Percentiles rank a stretch among this genome's conserved stretches.
These are phyloP conservation scores for Cheilosia vulpina DNA, from an alignment of 2,888 invertebrate genomes.

Conservation along the genomic window DNA sequence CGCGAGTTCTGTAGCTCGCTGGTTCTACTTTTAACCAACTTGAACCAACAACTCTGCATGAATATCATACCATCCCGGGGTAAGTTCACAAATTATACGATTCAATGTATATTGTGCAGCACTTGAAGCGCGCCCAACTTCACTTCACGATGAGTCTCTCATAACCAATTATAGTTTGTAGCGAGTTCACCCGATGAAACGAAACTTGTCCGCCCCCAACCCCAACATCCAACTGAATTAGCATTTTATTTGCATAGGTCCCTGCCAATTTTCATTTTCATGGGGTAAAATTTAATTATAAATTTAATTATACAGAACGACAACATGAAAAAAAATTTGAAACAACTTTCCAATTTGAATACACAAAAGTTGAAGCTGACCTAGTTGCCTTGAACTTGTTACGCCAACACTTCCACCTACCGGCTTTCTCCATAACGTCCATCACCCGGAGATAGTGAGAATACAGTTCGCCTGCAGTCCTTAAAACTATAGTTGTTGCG, in stretches of 20 bases:
- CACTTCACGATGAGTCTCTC: neutral
- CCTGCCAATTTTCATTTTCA: constrained; percentile 63
- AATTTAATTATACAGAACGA: constrained; percentile 7
- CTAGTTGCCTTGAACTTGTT: constrained; percentile 66
- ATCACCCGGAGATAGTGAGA: neutral
- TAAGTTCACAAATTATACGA: neutral
- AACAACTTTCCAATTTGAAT: constrained; percentile 42
- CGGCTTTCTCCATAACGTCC: neutral
- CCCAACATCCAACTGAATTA: constrained; percentile 42
- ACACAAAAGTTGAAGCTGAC: constrained; percentile 52
- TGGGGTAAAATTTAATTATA: constrained; percentile 59
- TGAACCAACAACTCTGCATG: neutral
- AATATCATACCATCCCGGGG: neutral
- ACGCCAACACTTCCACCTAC: neutral
- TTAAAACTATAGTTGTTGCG: constrained; percentile 10
- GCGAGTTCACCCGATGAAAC: neutral
- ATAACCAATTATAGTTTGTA: constrained; percentile 40
- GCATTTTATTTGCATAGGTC: constrained; percentile 58
- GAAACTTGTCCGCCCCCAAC: constrained; percentile 17
- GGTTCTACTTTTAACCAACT: neutral
- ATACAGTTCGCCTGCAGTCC: constrained; percentile 6
- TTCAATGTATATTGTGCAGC: constrained; percentile 3
- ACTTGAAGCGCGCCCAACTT: neutral
- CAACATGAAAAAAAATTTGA: neutral
- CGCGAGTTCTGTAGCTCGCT: too few relatives aligned